Evolutionary conservation across 2,113 vertebrate genomes (phyloP).

Genomic region (Solea senegalensis): DNA sequence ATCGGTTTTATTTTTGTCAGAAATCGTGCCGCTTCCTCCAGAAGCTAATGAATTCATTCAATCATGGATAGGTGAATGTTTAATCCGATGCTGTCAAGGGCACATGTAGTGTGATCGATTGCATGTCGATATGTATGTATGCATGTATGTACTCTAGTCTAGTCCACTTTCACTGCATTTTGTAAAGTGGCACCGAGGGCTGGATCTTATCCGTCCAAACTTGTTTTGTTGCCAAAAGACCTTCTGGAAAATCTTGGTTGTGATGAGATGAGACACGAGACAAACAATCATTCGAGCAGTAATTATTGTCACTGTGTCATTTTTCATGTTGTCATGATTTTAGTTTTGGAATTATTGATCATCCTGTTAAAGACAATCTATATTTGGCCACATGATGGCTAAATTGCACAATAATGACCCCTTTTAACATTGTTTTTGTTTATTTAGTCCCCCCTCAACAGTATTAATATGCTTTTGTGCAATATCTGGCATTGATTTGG

Average conservation of each 20-base stretch:
- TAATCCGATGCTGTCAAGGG: background rate
- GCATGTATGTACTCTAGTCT: too few relatives aligned
- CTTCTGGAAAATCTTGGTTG: too few relatives aligned
- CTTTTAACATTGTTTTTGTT: background rate
- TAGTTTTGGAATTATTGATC: background rate
- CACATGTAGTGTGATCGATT: background rate
- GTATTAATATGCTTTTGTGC: conserved; percentile 32
- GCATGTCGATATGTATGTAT: background rate
- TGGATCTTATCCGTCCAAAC: too few relatives aligned
- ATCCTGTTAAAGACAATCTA: conserved; percentile 30
- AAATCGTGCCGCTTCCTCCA: background rate
- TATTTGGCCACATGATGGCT: background rate
- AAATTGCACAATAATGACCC: conserved; percentile 2
- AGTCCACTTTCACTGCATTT: too few relatives aligned
- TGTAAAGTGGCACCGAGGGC: too few relatives aligned
- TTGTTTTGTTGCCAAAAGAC: too few relatives aligned
- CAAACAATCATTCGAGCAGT: too few relatives aligned
- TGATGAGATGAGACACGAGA: too few relatives aligned
- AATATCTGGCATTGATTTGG: conserved; percentile 26
- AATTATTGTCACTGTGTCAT: background rate
- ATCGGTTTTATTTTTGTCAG: background rate
- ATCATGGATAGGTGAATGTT: conserved; percentile 2
- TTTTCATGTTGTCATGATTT: background rate
- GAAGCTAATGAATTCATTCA: background rate
- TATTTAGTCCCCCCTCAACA: conserved; percentile 9